A percentile compares a stretch with the other conserved stretches of the same genome.
Conservation (phyloP, 2,113 vertebrate genomes). For the Heptranchias perlo region DNA sequence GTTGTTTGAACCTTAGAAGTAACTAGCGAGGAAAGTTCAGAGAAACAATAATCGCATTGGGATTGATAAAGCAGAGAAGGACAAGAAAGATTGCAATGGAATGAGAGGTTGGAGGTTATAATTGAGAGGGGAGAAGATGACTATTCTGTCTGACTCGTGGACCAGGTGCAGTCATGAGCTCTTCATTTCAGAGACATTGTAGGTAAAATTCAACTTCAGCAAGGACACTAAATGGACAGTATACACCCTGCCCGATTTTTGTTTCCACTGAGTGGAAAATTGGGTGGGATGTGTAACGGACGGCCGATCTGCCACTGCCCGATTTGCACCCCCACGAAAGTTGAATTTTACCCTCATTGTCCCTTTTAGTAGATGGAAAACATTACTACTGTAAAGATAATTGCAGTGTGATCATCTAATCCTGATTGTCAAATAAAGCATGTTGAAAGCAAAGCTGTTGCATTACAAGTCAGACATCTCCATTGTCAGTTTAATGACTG, state of each 20-base stretch:
- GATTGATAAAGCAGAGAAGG: neutral
- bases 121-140: neutral
- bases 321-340: neutral
- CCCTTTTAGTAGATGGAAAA: neutral
- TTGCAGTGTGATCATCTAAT: conserved; percentile 28
- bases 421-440: conserved; percentile 30
- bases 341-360: neutral
- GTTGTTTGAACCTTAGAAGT: neutral
- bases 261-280: neutral
- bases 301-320: neutral
- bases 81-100: neutral
- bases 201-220: neutral
- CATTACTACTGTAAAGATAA: conserved; percentile 23
- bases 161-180: neutral
- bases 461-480: conserved; percentile 22
- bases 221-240: neutral
- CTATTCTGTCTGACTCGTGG: neutral
- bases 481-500: conserved; percentile 32
- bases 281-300: neutral
- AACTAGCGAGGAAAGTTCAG: neutral
- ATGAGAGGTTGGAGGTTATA: neutral
- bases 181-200: neutral
- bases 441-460: conserved; percentile 23
- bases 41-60: neutral
- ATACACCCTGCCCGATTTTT: neutral